These are phyloP conservation scores for Rhimphoctona megacephalus DNA, from an alignment of 2,888 invertebrate genomes.

Conservation along the genomic window DNA sequence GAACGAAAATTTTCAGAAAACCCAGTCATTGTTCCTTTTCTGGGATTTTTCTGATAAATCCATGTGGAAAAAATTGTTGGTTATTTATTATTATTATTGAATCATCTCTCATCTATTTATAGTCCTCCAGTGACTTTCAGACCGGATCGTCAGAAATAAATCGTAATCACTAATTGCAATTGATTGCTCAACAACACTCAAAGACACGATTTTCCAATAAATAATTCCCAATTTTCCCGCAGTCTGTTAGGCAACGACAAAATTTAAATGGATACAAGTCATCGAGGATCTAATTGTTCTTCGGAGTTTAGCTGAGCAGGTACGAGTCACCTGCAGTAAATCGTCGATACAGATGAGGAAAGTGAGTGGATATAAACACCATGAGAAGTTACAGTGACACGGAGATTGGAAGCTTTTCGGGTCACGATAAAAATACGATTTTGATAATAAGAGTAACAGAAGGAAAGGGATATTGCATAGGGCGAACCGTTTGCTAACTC, in stretches of 20 bases:
- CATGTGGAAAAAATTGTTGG: neutral
- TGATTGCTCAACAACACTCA: neutral
- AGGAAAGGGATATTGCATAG: slow-evolving; percentile 34
- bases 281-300: slow-evolving; percentile 44
- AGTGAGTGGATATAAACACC: slow-evolving; percentile 49
- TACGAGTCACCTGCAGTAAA: slow-evolving; percentile 25
- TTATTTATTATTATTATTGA: neutral
- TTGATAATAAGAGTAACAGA: slow-evolving; percentile 74
- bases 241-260: slow-evolving; percentile 24
- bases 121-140: neutral
- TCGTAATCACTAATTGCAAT: neutral
- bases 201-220: neutral
- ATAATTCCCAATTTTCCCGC: neutral
- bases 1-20: neutral
- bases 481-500: slow-evolving; percentile 52
- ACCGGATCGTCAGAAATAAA: neutral
- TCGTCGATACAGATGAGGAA: slow-evolving; percentile 15
- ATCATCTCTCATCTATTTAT: neutral
- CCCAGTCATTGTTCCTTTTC: neutral
- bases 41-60: slow-evolving; percentile 52
- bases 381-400: slow-evolving; percentile 9
- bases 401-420: slow-evolving; percentile 63
- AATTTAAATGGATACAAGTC: slow-evolving; percentile 42
- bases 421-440: slow-evolving; percentile 72
- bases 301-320: slow-evolving; percentile 29